phyloP scores from a whole-genome alignment of 2,797 vertebrate genomes.

The Characodon lateralis region DNA sequence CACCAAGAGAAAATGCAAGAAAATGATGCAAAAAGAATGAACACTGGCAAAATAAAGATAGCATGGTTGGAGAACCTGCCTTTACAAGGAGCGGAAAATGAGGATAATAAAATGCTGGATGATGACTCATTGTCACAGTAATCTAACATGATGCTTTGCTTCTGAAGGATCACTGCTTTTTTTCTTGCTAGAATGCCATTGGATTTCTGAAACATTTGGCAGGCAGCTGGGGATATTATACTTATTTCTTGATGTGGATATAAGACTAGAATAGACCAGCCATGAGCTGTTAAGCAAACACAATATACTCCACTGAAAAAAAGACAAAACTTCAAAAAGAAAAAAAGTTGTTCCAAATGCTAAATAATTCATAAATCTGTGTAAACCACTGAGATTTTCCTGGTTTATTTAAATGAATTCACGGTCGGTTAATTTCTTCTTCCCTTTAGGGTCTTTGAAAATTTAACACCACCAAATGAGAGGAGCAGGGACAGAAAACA shows the following conservation, averaged over 20 bases:
- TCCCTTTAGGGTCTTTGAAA: neutral
- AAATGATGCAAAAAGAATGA: neutral
- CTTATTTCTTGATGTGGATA: no score
- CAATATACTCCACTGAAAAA: neutral
- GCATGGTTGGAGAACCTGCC: neutral
- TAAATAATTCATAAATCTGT: neutral
- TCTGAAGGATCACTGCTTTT: conserved; percentile 3
- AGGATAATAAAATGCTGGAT: neutral
- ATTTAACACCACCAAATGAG: neutral
- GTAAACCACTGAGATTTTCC: no score
- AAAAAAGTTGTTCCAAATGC: neutral
- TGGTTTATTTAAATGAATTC: neutral
- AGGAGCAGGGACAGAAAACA: neutral
- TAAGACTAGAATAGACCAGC: neutral
- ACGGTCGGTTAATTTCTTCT: neutral
- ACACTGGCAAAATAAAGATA: neutral
- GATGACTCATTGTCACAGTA: neutral
- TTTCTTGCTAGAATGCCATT: neutral
- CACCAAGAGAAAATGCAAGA: neutral
- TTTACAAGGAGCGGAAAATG: neutral
- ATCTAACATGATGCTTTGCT: neutral
- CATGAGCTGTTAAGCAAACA: neutral
- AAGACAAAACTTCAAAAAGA: neutral
- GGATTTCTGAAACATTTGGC: conserved; percentile 4
- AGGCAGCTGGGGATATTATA: neutral